Conservation (phyloP, 2,113 vertebrate species). For the Stigmatopora nigra region DNA sequence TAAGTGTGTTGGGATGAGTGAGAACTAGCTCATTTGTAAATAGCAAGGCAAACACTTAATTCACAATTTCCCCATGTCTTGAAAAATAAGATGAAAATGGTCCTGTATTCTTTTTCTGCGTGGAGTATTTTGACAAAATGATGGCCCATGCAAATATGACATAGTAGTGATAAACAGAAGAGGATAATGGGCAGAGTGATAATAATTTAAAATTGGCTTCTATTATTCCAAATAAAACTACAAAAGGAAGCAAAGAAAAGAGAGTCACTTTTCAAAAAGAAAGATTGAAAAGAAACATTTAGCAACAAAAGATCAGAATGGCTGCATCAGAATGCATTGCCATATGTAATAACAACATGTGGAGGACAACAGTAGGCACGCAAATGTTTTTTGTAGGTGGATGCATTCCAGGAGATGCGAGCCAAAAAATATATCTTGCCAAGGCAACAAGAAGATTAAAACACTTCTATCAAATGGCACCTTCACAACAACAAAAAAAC, state of each 20-base stretch:
- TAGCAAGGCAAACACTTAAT: too few species aligned
- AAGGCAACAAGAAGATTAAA: constrained; percentile 37
- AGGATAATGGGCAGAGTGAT: too few species aligned
- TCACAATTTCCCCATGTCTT: too few species aligned
- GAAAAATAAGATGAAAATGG: too few species aligned
- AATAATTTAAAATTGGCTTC: neutral
- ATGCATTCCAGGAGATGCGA: constrained; percentile 21
- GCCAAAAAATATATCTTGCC: constrained; percentile 31
- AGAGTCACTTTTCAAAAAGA: neutral
- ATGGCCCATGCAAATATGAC: too few species aligned
- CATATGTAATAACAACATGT: constrained; percentile 15
- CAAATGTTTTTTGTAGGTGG: constrained; percentile 25
- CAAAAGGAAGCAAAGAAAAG: neutral
- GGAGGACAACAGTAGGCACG: constrained; percentile 13
- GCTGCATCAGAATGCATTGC: neutral
- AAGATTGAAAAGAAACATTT: neutral
- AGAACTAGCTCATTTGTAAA: too few species aligned
- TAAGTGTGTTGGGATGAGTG: too few species aligned
- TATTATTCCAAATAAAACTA: neutral
- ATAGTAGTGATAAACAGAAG: too few species aligned
- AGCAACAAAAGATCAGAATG: neutral
- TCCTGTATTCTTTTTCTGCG: too few species aligned
- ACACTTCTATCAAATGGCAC: constrained; percentile 29
- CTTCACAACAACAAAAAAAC: constrained; percentile 18
- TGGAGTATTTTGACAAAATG: too few species aligned